phyloP scores from a whole-genome alignment of 1,140 invertebrate species.

The Pteromalus puparum region DNA sequence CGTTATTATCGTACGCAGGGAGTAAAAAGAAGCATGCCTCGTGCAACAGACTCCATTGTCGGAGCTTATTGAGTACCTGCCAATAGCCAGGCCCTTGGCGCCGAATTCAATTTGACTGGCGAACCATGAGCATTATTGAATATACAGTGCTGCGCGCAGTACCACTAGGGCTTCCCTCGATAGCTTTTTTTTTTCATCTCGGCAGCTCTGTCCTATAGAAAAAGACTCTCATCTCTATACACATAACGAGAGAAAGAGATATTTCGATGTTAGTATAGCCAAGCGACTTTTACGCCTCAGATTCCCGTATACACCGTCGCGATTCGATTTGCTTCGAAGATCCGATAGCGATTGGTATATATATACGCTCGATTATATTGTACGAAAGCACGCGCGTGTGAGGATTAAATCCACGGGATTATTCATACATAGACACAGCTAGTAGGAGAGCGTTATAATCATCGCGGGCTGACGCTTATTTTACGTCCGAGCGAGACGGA shows the following conservation, averaged over 20 bases:
- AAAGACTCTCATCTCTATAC: not conserved
- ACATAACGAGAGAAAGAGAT: not conserved
- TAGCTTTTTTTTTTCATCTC: not conserved
- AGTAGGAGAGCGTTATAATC: constrained; percentile 16
- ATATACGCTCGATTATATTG: not conserved
- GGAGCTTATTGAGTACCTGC: constrained; percentile 63
- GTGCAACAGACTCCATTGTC: constrained; percentile 62
- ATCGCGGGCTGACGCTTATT: constrained; percentile 31
- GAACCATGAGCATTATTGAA: constrained; percentile 58
- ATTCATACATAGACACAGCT: not conserved
- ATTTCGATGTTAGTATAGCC: constrained; percentile 2
- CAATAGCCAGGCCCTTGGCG: not conserved
- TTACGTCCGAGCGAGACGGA: constrained; percentile 10
- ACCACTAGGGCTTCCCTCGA: not conserved
- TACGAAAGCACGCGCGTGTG: not conserved
- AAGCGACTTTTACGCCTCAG: not conserved
- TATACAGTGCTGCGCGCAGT: constrained; percentile 18
- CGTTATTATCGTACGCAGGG: not conserved
- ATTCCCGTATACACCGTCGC: not conserved
- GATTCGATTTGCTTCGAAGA: not conserved
- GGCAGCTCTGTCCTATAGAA: not conserved
- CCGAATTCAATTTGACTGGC: constrained; percentile 63
- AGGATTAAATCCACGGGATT: not conserved
- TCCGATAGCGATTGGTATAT: no score
- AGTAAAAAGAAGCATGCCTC: constrained; percentile 48